Evolutionary conservation across 1,140 invertebrate genomes (phyloP).

Genomic region (Andrena cerasifolii): DNA sequence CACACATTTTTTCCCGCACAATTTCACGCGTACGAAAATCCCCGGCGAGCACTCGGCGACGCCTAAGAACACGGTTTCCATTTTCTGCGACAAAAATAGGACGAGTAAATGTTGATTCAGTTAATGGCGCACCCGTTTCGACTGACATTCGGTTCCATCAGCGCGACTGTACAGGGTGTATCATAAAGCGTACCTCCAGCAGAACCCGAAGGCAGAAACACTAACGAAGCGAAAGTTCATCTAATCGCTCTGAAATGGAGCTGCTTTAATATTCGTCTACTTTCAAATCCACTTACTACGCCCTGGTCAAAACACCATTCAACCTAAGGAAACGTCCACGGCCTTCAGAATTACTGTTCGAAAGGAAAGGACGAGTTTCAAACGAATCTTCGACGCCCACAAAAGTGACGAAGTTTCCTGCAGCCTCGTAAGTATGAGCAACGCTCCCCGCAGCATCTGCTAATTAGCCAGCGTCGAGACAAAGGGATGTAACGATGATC

Average conservation of each 20-base stretch:
- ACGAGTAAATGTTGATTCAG: conserved; percentile 65
- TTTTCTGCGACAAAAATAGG: conserved; percentile 60
- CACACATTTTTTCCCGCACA: neutral
- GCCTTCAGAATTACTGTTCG: too few species aligned
- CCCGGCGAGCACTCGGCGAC: conserved; percentile 25
- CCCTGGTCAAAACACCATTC: too few species aligned
- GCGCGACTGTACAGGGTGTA: conserved; percentile 1
- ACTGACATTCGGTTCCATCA: conserved; percentile 9
- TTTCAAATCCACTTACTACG: too few species aligned
- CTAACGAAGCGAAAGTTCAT: neutral
- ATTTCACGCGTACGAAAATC: neutral
- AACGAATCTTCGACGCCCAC: too few species aligned
- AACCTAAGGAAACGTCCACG: too few species aligned
- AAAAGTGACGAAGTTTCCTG: neutral
- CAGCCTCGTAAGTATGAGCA: neutral
- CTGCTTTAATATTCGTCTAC: too few species aligned
- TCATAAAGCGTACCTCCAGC: neutral
- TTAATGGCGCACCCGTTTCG: conserved; percentile 58
- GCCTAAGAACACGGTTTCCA: conserved; percentile 26
- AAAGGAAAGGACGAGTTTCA: too few species aligned
- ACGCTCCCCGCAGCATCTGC: neutral
- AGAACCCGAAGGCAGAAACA: neutral
- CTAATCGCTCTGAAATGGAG: neutral
- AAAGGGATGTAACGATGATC: neutral
- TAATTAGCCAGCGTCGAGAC: conserved; percentile 3